Evolutionary conservation across 2,888 invertebrate species (phyloP), one percentile per base, ranked within the genome.

Genomic region (Nezara viridula): DNA sequence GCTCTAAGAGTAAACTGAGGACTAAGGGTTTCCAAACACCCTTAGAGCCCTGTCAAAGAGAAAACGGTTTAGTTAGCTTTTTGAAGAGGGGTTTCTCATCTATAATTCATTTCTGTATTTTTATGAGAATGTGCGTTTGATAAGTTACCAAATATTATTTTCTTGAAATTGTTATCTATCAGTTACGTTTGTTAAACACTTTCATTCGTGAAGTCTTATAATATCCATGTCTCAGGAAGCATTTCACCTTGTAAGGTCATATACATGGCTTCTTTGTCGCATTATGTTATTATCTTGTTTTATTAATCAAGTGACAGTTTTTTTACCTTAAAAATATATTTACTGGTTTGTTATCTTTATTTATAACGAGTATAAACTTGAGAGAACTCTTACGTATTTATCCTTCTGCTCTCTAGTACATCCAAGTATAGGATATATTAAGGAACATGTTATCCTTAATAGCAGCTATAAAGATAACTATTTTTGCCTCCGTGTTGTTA

Each of bases 21-120:
- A 7, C 81, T 81, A 81, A 81, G 81, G 81, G 81, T 81, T 81
- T 81, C 81, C 81, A 81, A 81, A 81, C 81, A 81, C 44, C 44
- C 81, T 81, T 81, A 73, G 66, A n/a, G 44, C 44, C 24, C 81
- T 81, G 81, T 81, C 81, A 81, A 81, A 81, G 81, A 16, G 44
- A n/a, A 81, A 81, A 24, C 81, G n/a, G 81, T 81, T 47, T 81
- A 81, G n/a, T 47, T 81, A 24, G 81, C 81, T 81, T 81, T 47
- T 81, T 81, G n/a, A 44, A 81, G 44, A 24, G 81, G 40, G n/a
- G 1, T 44, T 47, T 81, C 44, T 47, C 81, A 81, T 81, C 44
- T 44, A 44, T 81, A 81, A 81, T 81, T 44, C 81, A 81, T 81
- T 19, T 21, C 44, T 44, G 4, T 47, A 24, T 81, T 44, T 77